A percentile compares a stretch with the other conserved stretches of the same genome.
phyloP scores from a whole-genome alignment of 2,888 invertebrate species.

The Drosophila setosimentum region DNA sequence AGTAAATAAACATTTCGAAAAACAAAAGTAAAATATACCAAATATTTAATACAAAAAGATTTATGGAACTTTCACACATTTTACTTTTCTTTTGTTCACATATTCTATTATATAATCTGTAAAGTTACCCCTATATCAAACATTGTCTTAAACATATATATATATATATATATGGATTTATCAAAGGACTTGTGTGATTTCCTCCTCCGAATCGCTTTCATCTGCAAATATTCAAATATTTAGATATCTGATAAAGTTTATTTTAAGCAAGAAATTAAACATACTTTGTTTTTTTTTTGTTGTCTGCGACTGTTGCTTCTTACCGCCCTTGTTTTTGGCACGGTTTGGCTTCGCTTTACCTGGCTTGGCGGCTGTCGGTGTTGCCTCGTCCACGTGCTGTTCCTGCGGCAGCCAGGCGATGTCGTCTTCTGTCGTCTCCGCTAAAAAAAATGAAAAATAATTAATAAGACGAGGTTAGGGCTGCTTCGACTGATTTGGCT shows the following conservation, averaged over 20 bases:
- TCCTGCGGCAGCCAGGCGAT: constrained; percentile 54
- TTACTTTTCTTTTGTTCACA: background rate
- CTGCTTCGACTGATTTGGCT: background rate
- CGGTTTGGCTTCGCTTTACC: constrained; percentile 41
- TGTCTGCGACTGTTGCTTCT: constrained; percentile 31
- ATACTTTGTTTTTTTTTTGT: constrained; percentile 26
- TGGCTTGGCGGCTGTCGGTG: constrained; percentile 8
- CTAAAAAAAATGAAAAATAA: background rate
- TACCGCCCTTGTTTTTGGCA: constrained; percentile 33
- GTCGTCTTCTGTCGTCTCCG: constrained; percentile 31
- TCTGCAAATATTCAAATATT: constrained; percentile 41
- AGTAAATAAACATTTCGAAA: background rate
- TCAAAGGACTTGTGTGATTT: constrained; percentile 45
- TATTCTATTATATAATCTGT: background rate
- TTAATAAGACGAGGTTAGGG: background rate
- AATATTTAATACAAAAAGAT: background rate
- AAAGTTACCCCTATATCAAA: constrained; percentile 5
- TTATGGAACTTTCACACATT: background rate
- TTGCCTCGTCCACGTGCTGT: background rate
- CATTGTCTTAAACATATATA: constrained; percentile 15
- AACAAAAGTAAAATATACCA: background rate
- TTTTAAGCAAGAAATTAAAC: background rate
- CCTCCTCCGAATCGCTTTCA: constrained; percentile 69
- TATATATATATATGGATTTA: background rate
- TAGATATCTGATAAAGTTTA: background rate